These are phyloP conservation scores for Yponomeuta cagnagella DNA, from an alignment of 2,888 invertebrate species.

Conservation along the genomic window DNA sequence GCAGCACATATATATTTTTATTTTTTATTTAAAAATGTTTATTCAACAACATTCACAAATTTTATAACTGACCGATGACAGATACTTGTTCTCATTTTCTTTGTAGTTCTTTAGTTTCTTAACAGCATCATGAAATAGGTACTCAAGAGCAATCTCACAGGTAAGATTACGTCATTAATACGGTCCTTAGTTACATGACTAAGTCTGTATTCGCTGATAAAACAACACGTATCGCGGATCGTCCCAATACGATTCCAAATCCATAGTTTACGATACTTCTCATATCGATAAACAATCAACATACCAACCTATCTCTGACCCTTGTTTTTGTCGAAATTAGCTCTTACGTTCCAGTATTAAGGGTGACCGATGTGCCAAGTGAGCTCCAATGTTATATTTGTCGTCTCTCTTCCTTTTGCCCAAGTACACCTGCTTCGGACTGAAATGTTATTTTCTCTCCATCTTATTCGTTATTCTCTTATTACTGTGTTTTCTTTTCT, in stretches of 20 bases:
- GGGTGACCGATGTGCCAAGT: background rate
- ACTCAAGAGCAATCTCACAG: no score
- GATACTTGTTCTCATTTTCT: no score
- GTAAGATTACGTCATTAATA: no score
- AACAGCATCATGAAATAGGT: no score
- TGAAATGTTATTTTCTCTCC: conserved; percentile 50
- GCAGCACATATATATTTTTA: no score
- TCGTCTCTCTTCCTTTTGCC: conserved; percentile 37
- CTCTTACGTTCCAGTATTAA: background rate
- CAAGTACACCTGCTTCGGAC: conserved; percentile 50
- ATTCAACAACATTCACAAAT: no score
- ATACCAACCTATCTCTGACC: conserved; percentile 2
- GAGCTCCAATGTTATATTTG: background rate
- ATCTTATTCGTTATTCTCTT: conserved; percentile 34
- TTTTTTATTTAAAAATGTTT: no score
- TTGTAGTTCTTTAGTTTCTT: no score
- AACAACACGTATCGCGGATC: background rate
- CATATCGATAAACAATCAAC: conserved; percentile 13
- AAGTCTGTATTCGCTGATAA: background rate
- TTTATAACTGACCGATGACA: no score
- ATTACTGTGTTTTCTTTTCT: conserved; percentile 13
- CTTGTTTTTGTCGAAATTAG: background rate
- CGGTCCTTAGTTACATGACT: no score
- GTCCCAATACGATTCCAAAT: background rate
- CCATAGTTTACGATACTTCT: conserved; percentile 11